A percentile compares a stretch with the other conserved stretches of the same genome.
These are phyloP conservation scores for Casuarius casuarius DNA, from an alignment of 2,113 vertebrate species.

Conservation along the genomic window DNA sequence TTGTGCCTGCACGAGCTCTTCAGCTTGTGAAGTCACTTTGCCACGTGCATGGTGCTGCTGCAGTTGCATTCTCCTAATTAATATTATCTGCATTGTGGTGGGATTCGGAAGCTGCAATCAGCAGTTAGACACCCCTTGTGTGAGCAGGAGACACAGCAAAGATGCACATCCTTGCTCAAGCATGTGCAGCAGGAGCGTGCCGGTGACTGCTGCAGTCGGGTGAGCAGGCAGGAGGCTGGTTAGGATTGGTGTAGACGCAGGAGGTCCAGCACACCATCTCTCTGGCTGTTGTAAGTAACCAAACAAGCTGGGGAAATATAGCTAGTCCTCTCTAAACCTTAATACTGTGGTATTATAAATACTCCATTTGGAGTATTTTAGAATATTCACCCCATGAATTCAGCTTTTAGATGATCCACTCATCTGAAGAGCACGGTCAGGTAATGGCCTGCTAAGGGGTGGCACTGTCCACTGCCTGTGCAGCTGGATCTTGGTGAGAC, in stretches of 20 bases:
- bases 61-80: slow-evolving; percentile 18
- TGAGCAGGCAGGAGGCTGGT: background rate
- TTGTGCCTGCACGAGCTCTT: background rate
- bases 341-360: background rate
- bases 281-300: background rate
- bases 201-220: background rate
- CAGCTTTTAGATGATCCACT: background rate
- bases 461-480: background rate
- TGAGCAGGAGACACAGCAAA: background rate
- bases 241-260: background rate
- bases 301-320: background rate
- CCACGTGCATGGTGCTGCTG: rapidly evolving
- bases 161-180: background rate
- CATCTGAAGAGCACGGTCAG: background rate
- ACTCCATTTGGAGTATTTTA: background rate
- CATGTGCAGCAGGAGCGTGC: rapidly evolving
- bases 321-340: background rate
- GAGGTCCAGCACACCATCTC: rapidly evolving
- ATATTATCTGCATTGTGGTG: background rate
- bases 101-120: background rate
- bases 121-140: background rate
- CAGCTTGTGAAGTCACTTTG: background rate
- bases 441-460: background rate
- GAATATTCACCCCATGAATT: background rate
- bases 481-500: background rate